Evolutionary conservation across 64 coral and sea anemone species (phyloP), one percentile per base, ranked within the genome.

Genomic region (Montipora foliosa): DNA sequence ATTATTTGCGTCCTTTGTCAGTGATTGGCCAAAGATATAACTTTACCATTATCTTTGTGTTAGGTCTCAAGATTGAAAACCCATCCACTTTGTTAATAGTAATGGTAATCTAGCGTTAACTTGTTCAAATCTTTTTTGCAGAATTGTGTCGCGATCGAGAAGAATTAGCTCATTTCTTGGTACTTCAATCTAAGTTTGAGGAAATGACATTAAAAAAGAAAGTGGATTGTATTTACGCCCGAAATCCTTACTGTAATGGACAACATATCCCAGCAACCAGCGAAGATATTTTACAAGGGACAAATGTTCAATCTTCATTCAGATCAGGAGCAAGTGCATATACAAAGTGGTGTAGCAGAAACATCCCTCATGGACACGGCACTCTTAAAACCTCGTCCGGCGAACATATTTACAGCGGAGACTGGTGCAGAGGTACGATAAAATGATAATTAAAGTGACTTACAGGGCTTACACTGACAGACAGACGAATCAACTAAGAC

Each of bases 401-500:
- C 4, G 68, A 83, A 72, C 15, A 75, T 25, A 17, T 91, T 12
- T 91, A 91, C 79, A 73, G 71, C 14, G 89, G 89, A 74, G 64
- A 83, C 16, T 91, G 89, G 89, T 69, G 52, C 16, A 83, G 74
- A 82, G 89, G 89, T 83, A 74, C 70, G 25, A 3, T 11, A 76
- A 47, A 44, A 2, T 12, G 3, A 12, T 44, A 13, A 16, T 0
- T 67, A 1, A 4, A 57, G 53, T 8, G 53, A 57, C 6, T 57
- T 8, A 57, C 29, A 37, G 29, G 29, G 29, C 29, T 37, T 37
- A 37, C 29, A 37, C 29, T 1, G 29, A 37, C 29, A 37, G 29
- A 37, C 29, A 37, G 29, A 25, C 29, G 29, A 37, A 37, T 1
- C 29, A 37, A 37, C 29, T 37, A 37, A 37, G 29, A 37, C 29